phyloP scores from a whole-genome alignment of 1,140 invertebrate genomes.

The Ladona fulva region DNA sequence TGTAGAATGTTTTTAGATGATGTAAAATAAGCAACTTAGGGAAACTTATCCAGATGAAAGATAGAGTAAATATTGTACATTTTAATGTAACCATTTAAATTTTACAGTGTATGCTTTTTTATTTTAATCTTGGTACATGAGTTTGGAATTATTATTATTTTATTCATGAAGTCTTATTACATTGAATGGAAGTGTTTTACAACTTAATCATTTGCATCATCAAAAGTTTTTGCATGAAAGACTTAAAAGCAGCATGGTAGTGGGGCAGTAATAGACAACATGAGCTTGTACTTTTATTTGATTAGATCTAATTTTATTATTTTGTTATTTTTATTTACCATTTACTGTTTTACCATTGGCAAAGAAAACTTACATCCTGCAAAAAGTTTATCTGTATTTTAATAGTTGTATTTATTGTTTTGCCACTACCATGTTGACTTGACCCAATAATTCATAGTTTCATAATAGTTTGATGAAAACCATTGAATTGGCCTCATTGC shows the following conservation, averaged over 20 bases:
- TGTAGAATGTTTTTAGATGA: neutral
- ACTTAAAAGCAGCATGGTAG: conserved; percentile 6
- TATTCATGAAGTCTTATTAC: neutral
- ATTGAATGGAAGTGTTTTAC: neutral
- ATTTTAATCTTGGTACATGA: conserved; percentile 7
- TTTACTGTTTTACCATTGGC: neutral
- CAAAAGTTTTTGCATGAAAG: neutral
- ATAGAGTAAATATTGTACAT: conserved; percentile 11
- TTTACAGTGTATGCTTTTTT: neutral
- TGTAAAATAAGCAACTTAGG: neutral
- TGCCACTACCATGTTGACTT: conserved; percentile 8
- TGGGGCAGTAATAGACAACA: conserved; percentile 8
- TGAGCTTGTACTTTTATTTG: conserved; percentile 1
- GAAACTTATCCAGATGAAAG: neutral
- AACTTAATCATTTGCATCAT: neutral
- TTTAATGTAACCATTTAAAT: neutral
- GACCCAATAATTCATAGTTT: neutral
- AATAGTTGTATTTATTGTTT: neutral
- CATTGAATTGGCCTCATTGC: too few relatives aligned
- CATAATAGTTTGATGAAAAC: too few relatives aligned
- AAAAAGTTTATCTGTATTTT: too few relatives aligned
- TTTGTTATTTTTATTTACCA: neutral
- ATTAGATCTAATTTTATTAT: neutral
- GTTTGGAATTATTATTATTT: conserved; percentile 8
- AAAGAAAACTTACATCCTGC: too few relatives aligned